Conservation (phyloP, 2,888 invertebrate species). For the Yponomeuta evonymella region DNA sequence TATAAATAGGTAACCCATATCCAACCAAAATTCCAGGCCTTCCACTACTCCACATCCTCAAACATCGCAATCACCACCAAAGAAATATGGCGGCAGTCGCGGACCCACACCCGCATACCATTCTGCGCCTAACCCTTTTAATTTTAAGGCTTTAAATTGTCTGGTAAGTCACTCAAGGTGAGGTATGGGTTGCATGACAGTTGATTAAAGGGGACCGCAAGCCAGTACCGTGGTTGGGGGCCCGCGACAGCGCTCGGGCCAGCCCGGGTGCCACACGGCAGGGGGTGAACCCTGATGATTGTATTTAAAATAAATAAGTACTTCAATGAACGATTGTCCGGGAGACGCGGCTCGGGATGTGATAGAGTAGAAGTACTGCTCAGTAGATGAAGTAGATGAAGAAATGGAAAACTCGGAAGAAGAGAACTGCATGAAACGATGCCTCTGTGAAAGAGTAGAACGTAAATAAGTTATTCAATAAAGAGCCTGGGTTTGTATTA, state of each 20-base stretch:
- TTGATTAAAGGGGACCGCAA: slow-evolving; percentile 76
- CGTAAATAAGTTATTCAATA: too few relatives aligned
- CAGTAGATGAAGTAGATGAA: background rate
- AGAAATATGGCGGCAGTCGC: slow-evolving; percentile 50
- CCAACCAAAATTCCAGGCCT: slow-evolving; percentile 43
- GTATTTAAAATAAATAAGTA: slow-evolving; percentile 77
- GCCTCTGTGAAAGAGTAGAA: too few relatives aligned
- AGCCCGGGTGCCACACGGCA: slow-evolving; percentile 53
- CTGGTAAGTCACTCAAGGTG: background rate
- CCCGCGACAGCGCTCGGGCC: slow-evolving; percentile 62
- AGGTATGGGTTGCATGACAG: slow-evolving; percentile 63
- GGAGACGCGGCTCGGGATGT: slow-evolving; percentile 22
- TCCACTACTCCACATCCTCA: slow-evolving; percentile 53
- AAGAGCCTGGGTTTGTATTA: too few relatives aligned
- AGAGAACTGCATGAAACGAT: too few relatives aligned
- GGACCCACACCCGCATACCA: slow-evolving; percentile 4
- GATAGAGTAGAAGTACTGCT: background rate
- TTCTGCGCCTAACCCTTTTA: slow-evolving; percentile 24
- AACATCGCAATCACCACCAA: slow-evolving; percentile 17
- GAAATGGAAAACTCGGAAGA: too few relatives aligned
- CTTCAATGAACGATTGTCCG: slow-evolving; percentile 75
- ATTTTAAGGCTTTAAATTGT: background rate
- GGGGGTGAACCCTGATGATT: slow-evolving; percentile 73
- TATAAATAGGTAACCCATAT: slow-evolving; percentile 10
- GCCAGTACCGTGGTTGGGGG: slow-evolving; percentile 62